Percentiles rank a stretch among this genome's conserved stretches.
These are phyloP conservation scores for Dusona sp. DNA, from an alignment of 2,888 invertebrate species.

Conservation along the genomic window DNA sequence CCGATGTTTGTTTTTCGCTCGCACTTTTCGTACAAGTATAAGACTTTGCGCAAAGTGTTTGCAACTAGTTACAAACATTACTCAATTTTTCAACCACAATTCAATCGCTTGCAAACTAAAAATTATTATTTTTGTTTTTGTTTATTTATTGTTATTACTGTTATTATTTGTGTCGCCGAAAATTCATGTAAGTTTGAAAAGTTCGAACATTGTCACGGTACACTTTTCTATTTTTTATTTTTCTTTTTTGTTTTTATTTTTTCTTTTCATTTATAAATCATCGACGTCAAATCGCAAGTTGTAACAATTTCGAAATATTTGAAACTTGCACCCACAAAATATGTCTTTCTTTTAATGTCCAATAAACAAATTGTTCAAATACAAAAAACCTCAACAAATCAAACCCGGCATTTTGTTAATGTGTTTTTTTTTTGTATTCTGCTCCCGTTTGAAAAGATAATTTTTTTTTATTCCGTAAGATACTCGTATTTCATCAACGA, in stretches of 20 bases:
- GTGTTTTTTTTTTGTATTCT: constrained; percentile 52
- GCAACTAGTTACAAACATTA: constrained; percentile 41
- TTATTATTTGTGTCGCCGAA: constrained; percentile 30
- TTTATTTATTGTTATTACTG: constrained; percentile 16
- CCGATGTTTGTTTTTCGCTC: constrained; percentile 57
- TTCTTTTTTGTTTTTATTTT: neutral
- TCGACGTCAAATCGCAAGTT: constrained; percentile 39
- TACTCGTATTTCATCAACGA: neutral
- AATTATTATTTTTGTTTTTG: neutral
- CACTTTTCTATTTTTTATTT: neutral
- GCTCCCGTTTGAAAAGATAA: constrained; percentile 27
- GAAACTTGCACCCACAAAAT: constrained; percentile 12
- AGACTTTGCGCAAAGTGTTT: constrained; percentile 73
- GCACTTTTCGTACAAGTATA: constrained; percentile 73
- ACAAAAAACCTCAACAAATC: constrained; percentile 44
- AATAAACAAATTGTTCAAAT: constrained; percentile 62
- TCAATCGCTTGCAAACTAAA: neutral
- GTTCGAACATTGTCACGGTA: constrained; percentile 30
- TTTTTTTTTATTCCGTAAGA: constrained; percentile 8
- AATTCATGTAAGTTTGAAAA: constrained; percentile 41
- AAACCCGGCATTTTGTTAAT: constrained; percentile 62
- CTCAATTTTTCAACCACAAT: constrained; percentile 18
- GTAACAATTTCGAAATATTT: constrained; percentile 38
- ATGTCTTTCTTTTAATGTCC: constrained; percentile 58
- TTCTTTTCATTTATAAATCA: neutral